A percentile compares a stretch with the other conserved stretches of the same genome.
Evolutionary conservation across 2,113 vertebrate genomes (phyloP).

Genomic region (Pedionomus torquatus): DNA sequence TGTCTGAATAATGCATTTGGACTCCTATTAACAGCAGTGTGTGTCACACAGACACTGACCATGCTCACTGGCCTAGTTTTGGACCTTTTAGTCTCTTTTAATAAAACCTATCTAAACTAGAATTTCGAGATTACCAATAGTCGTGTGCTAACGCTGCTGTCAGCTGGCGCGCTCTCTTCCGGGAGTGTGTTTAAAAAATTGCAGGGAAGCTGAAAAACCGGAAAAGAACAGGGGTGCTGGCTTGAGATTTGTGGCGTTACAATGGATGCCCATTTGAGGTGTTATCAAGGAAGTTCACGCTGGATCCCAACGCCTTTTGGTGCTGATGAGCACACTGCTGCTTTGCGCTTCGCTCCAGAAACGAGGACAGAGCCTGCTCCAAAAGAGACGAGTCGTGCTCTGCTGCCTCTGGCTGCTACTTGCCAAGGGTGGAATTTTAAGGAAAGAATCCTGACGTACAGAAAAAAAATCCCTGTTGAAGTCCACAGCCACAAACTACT

Average conservation of each 20-base stretch:
- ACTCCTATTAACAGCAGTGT: not conserved
- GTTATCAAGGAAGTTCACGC: not conserved
- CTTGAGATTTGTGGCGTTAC: not conserved
- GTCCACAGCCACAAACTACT: not conserved
- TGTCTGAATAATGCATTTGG: not conserved
- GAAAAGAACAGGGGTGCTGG: not conserved
- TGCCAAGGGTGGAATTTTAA: not conserved
- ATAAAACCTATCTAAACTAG: not conserved
- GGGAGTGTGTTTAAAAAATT: not conserved
- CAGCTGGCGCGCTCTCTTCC: not conserved
- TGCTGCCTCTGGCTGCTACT: not conserved
- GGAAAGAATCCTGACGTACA: not conserved
- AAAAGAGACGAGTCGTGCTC: not conserved
- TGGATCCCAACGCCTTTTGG: no score
- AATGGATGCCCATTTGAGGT: not conserved
- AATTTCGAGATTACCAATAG: not conserved
- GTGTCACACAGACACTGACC: not conserved
- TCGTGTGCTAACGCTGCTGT: not conserved
- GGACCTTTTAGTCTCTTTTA: not conserved
- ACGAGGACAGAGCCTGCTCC: not conserved
- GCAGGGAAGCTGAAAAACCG: not conserved
- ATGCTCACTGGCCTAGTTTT: not conserved
- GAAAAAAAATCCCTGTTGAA: not conserved
- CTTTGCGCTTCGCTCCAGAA: not conserved
- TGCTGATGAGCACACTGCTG: not conserved